These are phyloP conservation scores for Lithophane ornitopus DNA, from an alignment of 2,888 invertebrate genomes.

Conservation along the genomic window DNA sequence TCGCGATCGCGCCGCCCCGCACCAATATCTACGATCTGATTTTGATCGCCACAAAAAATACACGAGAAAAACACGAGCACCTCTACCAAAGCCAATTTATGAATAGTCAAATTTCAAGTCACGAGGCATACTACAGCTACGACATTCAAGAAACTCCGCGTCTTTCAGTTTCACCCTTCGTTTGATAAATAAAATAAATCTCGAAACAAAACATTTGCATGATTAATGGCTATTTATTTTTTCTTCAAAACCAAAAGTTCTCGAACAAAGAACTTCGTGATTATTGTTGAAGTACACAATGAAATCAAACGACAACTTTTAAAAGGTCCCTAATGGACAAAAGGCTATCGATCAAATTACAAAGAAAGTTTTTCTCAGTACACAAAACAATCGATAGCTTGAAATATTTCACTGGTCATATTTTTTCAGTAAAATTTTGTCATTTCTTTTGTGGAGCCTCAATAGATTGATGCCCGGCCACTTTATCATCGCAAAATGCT, in stretches of 20 bases:
- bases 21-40: constrained; percentile 82
- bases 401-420: constrained; percentile 78
- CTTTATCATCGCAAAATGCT: constrained; percentile 69
- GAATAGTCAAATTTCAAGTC: constrained; percentile 71
- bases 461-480: constrained; percentile 72
- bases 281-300: constrained; percentile 85
- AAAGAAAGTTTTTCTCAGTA: constrained; percentile 87
- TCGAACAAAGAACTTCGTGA: constrained; percentile 80
- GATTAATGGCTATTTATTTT: constrained; percentile 84
- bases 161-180: constrained; percentile 69
- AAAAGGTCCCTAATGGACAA: constrained; percentile 89
- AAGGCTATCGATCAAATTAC: constrained; percentile 89
- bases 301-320: constrained; percentile 88
- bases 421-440: constrained; percentile 79
- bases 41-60: constrained; percentile 73
- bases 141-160: constrained; percentile 50
- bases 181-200: constrained; percentile 75
- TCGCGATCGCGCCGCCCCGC: constrained; percentile 71
- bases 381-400: constrained; percentile 85
- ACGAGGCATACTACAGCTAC: constrained; percentile 65
- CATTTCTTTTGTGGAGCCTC: constrained; percentile 71
- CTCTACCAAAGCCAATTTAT: constrained; percentile 70
- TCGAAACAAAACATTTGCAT: constrained; percentile 77
- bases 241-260: constrained; percentile 77
- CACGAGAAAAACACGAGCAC: constrained; percentile 64